Base-by-base conservation (phyloP, 2,113 vertebrate species). In the Lanius ludovicianus region DNA sequence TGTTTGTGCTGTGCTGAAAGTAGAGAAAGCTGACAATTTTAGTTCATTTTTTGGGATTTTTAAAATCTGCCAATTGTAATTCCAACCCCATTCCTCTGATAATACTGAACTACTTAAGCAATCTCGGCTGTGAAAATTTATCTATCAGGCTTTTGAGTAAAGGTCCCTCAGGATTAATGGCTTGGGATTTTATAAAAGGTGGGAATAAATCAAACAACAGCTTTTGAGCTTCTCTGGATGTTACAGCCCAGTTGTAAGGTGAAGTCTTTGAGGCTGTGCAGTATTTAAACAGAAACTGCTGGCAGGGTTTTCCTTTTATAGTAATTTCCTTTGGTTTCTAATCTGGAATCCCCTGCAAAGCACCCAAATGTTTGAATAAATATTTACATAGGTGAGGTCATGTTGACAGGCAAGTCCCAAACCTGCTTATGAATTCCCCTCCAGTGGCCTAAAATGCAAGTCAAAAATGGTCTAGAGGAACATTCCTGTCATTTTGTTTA, bases 231-330 rank as follows among this genome's bases (percentile, higher is more conserved):
- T 76, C 60, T 24, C 56, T 82, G 84, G 35, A 16, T 57, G 56
- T 39, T 50, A 11, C 5, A 67, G 53, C 41, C 37, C 44, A 4
- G 53, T 21, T 81, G 56, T 24, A 64, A 95, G 65, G 56, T 73
- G 59, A 71, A 69, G 30, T 52, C 85, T 80, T 30, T 11, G 49
- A 74, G 56, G 64, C 37, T 74, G 53, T 84, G 41, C 74, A 68
- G 64, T 70, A 81, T 63, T 90, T 24, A 86, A 76, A 60, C 77
- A 73, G 53, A 42, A 83, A 25, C 68, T 42, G 21, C 65, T 78
- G 71, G 28, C 63, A 20, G 20, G 3, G 23, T 95, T 95, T 94
- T 67, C 91, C 88, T 93, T 96, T 93, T 96, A 74, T 69, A 90
- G 90, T 15, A 2, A n/a, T 73, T 93, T 84, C 59, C 27, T 96